Percentiles rank a stretch among this genome's conserved stretches.
Evolutionary conservation across 2,113 vertebrate genomes (phyloP).

Genomic region (Uropsilus gracilis): DNA sequence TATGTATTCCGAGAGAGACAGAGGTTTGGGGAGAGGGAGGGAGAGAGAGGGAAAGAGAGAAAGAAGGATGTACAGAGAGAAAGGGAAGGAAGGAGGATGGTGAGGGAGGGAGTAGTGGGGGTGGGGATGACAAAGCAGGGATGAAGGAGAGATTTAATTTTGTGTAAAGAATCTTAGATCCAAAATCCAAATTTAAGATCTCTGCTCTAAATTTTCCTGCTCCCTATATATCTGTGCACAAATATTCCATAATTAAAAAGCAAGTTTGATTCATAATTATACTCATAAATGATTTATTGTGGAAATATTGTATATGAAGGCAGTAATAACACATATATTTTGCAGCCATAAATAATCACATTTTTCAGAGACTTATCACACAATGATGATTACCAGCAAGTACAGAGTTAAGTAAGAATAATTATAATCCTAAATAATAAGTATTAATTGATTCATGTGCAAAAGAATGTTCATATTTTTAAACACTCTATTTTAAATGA

Average conservation of each 20-base stretch:
- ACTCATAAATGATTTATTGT: not conserved
- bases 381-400: not conserved
- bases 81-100: not conserved
- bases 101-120: not conserved
- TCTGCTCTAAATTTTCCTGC: not conserved
- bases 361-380: not conserved
- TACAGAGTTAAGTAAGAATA: not conserved
- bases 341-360: not conserved
- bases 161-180: not conserved
- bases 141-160: not conserved
- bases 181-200: not conserved
- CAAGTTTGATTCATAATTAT: not conserved
- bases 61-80: too few species aligned
- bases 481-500: not conserved
- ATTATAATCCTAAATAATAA: not conserved
- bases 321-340: not conserved
- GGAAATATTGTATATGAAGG: not conserved
- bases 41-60: not conserved
- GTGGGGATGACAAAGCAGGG: too few species aligned
- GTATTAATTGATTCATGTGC: not conserved
- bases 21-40: not conserved
- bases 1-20: not conserved
- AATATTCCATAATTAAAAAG: not conserved
- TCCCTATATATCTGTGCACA: not conserved
- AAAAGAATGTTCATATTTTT: not conserved